A percentile compares a stretch with the other conserved stretches of the same genome.
phyloP scores from a whole-genome alignment of 2,888 invertebrate genomes.

The Seira ritae region DNA sequence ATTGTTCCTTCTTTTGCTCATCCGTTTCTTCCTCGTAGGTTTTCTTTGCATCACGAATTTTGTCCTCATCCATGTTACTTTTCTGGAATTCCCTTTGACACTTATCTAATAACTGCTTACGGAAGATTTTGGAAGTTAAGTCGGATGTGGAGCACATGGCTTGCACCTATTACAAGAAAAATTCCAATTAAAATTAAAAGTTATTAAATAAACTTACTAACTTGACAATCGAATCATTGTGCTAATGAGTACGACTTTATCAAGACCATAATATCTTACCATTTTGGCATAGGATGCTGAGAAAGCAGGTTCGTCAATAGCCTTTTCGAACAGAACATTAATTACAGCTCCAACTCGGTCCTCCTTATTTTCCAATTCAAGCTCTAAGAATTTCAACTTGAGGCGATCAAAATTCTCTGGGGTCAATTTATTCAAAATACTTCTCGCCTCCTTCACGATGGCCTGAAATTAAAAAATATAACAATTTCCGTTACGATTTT shows the following conservation, averaged over 20 bases:
- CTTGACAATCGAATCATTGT: too few relatives aligned
- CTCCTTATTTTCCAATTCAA: slow-evolving; percentile 70
- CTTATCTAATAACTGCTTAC: slow-evolving; percentile 86
- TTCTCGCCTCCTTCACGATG: slow-evolving; percentile 77
- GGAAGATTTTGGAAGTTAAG: slow-evolving; percentile 79
- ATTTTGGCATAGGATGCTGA: slow-evolving; percentile 93
- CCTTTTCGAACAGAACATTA: slow-evolving; percentile 94
- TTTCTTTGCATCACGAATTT: slow-evolving; percentile 78
- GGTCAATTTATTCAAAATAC: slow-evolving; percentile 94
- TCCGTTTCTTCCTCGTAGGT: slow-evolving; percentile 80
- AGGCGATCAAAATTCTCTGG: slow-evolving; percentile 94
- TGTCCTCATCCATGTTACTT: slow-evolving; percentile 84
- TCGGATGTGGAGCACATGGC: slow-evolving; percentile 66
- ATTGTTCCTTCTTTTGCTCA: slow-evolving; percentile 76
- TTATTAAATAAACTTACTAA: neutral
- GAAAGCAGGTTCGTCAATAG: slow-evolving; percentile 96
- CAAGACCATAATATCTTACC: slow-evolving; percentile 73
- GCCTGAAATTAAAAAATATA: slow-evolving; percentile 47
- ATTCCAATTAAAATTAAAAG: neutral
- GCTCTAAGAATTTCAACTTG: slow-evolving; percentile 76
- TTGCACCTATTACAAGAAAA: slow-evolving; percentile 53
- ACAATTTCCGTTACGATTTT: too few relatives aligned
- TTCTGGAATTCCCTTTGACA: slow-evolving; percentile 95
- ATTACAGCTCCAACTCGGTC: slow-evolving; percentile 85
- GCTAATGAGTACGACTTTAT: neutral